Evolutionary conservation across 2,113 vertebrate genomes (phyloP), one percentile per base, ranked within the genome.

Genomic region (Sceloporus tristichus): DNA sequence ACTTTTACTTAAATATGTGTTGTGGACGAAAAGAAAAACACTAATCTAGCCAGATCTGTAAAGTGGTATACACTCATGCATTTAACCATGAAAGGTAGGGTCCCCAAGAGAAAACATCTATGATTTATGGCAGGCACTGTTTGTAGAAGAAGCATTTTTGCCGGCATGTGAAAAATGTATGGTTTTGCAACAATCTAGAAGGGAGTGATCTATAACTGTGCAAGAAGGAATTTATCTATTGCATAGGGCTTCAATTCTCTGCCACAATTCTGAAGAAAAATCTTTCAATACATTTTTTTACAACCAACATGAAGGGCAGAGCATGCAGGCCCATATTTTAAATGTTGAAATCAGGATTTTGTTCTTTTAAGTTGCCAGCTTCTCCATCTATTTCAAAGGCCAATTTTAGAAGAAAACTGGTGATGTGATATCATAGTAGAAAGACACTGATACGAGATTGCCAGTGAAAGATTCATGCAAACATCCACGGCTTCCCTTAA

Each of bases 211-310:
- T 84, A 40, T 74, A 82, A 82, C 42, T 3, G 2, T 23, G 25
- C 38, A 91, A 86, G 65, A 91, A 94, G 59, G 27, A 82, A 87
- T 91, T 92, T 84, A 90, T 92, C 88, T 88, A 25, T 92, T 78
- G 84, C 2, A 65, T 74, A 84, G 75, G 89, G 87, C 21, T 77
- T 14, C 75, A 68, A 85, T 85, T 87, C 85, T 88, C 84, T 65
- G 74, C 48, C n/a, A 85, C 66, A 13, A 91, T 85, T 70, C 25
- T 48, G 23, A 85, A 70, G 85, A 78, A 68, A 16, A 86, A 86
- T 34, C 29, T 86, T 86, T 68, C 75, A 66, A 14, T 68, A 54
- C 42, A n/a, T 29, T 48, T 48, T 48, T 48, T 84, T 40, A 87
- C 25, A 21, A 18, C 68, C 23, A 80, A 10, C 48, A 81, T 2